These are phyloP conservation scores for Pseudopodoces humilis DNA, from an alignment of 2,113 vertebrate species.

Conservation along the genomic window DNA sequence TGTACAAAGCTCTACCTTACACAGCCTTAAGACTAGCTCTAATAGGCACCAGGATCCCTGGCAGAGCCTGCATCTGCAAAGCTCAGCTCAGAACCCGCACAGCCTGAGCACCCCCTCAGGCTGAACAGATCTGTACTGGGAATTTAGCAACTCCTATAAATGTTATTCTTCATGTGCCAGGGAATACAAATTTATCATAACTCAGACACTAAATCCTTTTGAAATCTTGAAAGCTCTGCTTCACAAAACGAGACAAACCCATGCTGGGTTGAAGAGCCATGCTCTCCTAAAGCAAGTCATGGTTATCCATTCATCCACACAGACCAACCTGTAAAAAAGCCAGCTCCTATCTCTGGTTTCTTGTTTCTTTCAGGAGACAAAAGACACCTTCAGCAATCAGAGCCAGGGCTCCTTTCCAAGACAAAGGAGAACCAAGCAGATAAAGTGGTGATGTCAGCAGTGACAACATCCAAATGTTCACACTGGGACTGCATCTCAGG, in stretches of 20 bases:
- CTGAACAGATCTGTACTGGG: neutral
- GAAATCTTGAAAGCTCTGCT: neutral
- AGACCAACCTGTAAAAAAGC: neutral
- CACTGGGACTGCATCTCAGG: neutral
- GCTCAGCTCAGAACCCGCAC: neutral
- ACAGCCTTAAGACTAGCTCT: neutral
- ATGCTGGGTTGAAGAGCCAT: neutral
- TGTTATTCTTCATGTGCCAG: neutral
- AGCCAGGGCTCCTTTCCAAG: neutral
- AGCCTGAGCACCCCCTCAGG: neutral
- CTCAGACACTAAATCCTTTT: neutral
- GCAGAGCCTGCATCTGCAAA: neutral
- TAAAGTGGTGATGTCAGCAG: neutral
- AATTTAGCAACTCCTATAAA: neutral
- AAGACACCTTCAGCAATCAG: neutral
- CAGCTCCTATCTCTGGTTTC: neutral
- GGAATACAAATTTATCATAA: neutral
- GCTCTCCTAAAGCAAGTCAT: accelerated
- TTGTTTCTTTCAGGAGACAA: neutral
- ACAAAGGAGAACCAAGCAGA: neutral
- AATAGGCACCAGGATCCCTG: accelerated
- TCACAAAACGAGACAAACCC: neutral
- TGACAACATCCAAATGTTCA: neutral
- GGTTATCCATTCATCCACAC: neutral
- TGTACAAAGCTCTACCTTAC: accelerated